A percentile compares a stretch with the other conserved stretches of the same genome.
Conservation (phyloP, 2,797 vertebrate genomes). For the Neostethus bicornis region DNA sequence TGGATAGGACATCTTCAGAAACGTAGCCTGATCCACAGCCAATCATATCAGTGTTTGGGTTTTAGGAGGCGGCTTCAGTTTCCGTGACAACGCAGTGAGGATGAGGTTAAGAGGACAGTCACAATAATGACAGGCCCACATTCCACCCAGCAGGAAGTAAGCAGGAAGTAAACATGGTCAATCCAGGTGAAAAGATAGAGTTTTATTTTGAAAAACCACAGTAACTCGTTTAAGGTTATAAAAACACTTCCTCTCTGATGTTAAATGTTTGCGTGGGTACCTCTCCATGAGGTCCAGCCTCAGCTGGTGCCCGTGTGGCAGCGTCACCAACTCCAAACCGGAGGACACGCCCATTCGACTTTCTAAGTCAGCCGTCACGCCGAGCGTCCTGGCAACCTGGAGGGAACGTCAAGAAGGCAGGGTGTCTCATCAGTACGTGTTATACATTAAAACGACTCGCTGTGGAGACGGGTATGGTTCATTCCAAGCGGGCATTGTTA, state of each 20-base stretch:
- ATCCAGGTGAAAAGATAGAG: too few relatives aligned
- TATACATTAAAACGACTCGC: too few relatives aligned
- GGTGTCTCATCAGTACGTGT: too few relatives aligned
- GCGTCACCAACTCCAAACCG: conserved; percentile 91
- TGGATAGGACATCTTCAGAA: too few relatives aligned
- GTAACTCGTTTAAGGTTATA: too few relatives aligned
- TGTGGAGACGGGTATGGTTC: too few relatives aligned
- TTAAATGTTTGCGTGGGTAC: conserved; percentile 66
- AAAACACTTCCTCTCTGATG: too few relatives aligned
- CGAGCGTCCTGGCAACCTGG: conserved; percentile 91
- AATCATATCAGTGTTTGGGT: conserved; percentile 70
- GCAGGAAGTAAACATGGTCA: too few relatives aligned
- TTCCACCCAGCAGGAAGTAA: too few relatives aligned
- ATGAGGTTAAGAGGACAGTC: conserved; percentile 97
- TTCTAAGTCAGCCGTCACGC: conserved; percentile 88
- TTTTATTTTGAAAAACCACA: too few relatives aligned
- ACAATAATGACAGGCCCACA: too few relatives aligned
- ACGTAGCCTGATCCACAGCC: neutral
- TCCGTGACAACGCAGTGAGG: conserved; percentile 92
- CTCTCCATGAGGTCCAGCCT: conserved; percentile 95
- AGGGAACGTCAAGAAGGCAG: conserved; percentile 10
- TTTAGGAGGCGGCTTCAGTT: conserved; percentile 86
- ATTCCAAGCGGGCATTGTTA: too few relatives aligned
- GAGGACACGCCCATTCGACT: conserved; percentile 91
- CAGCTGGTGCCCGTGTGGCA: conserved; percentile 92